phyloP scores from a whole-genome alignment of 1,140 invertebrate species.

The Bathynomus jamesi region DNA sequence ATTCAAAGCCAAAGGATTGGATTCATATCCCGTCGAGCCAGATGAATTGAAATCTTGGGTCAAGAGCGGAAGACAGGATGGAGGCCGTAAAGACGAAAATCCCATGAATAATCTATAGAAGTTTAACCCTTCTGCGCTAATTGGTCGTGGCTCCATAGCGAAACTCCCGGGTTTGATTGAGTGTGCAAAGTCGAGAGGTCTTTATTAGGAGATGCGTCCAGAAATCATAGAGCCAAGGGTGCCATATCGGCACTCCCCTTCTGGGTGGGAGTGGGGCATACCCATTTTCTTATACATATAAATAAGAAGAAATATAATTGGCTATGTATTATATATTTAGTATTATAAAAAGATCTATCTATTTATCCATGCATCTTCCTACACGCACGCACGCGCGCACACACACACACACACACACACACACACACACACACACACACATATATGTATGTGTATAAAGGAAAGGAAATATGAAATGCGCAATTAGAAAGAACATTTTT shows the following conservation, averaged over 20 bases:
- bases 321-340: no score
- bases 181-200: not conserved
- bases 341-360: not conserved
- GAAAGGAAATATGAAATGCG: not conserved
- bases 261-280: not conserved
- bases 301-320: not conserved
- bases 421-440: no score
- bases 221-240: not conserved
- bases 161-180: not conserved
- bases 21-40: not conserved
- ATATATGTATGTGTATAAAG: not conserved
- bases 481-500: not conserved
- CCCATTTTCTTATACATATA: not conserved
- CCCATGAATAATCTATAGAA: not conserved
- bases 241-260: not conserved
- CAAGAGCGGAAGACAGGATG: not conserved
- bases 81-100: not conserved
- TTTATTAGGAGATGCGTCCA: not conserved
- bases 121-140: not conserved
- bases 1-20: not conserved
- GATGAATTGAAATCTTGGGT: not conserved
- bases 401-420: not conserved
- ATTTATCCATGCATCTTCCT: not conserved
- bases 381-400: not conserved
- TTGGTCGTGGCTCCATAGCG: no score